Base-by-base conservation (phyloP, 1,140 invertebrate genomes). In the Cydia fagiglandana region DNA sequence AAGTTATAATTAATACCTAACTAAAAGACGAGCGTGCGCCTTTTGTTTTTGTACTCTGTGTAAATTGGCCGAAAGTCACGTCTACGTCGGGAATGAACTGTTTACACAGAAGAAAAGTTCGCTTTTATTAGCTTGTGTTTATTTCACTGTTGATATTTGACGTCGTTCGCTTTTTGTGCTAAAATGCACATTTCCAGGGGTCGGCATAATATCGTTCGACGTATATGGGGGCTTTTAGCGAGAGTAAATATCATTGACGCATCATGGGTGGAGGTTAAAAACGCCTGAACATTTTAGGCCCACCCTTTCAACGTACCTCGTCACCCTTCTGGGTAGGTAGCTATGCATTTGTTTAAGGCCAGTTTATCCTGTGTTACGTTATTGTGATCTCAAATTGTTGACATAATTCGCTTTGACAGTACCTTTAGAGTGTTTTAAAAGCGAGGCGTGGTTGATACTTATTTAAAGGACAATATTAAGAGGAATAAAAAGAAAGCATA, bases 181-280 rank as follows among this genome's bases (percentile, higher is more conserved):
- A 34, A 66, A 70, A 38, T 70, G 66, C 34, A 38, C 66, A 70
- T 17, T 17, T 41, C 17, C 64, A 68, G 34, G 66, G 66, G 66
- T 70, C n/a, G 47, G 53, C 47, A 74, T 74, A 61, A 61, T 24
- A n/a, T 50, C 73, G 30, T 74, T 74, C 53, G 73, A 61, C 53
- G 73, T 74, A 74, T 84, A 84, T 79, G 70, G 56, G 45, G 70
- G 75, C 75, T 76, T 76, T 76, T 76, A 76, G 75, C 38, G 75
- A 74, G 75, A 76, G 75, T 76, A 76, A 76, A 76, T 73, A 76
- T 76, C 75, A 76, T 76, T 66, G 75, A 76, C 75, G 70, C 75
- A 73, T 73, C 75, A 73, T 74, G 64, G 47, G 68, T 38, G 74
- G 56, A 64, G 74, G 77, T 81, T 81, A 81, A 81, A 78, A 79